Conservation (phyloP, 2,797 vertebrate genomes). For the Clarias laeviceps region DNA sequence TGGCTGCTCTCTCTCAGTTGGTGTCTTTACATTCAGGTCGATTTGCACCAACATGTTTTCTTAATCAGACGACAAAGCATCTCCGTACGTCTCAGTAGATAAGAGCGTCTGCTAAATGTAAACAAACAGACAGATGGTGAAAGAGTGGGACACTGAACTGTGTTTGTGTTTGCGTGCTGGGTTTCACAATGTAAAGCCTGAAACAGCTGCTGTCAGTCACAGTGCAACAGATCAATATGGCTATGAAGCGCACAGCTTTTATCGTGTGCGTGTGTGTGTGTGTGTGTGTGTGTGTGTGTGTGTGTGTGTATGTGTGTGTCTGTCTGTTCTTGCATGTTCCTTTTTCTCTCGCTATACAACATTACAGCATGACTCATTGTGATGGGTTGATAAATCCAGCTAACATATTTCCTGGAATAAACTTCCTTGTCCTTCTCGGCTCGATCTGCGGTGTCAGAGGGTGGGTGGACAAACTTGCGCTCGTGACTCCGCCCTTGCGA, state of each 20-base stretch:
- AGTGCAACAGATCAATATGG: conserved; percentile 55
- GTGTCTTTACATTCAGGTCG: background rate
- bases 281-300: too few relatives aligned
- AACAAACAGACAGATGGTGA: background rate
- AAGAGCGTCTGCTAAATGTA: background rate
- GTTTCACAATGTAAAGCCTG: conserved; percentile 29
- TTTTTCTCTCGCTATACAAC: conserved; percentile 36
- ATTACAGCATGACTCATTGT: conserved; percentile 64
- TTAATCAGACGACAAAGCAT: background rate
- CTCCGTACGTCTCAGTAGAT: conserved; percentile 13
- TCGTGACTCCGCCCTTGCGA: background rate
- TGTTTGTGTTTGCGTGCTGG: conserved; percentile 8
- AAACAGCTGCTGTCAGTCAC: conserved; percentile 65
- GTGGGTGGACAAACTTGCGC: background rate
- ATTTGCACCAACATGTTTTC: background rate
- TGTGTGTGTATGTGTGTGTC: conserved; percentile 32
- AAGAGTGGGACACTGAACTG: background rate
- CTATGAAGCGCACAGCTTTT: conserved; percentile 24
- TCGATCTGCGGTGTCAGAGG: background rate
- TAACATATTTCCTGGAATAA: conserved; percentile 32
- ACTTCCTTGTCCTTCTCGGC: background rate
- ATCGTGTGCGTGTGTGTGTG: background rate
- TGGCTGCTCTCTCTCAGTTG: background rate
- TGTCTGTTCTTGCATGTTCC: conserved; percentile 40
- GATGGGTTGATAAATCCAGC: conserved; percentile 55